Percentiles rank a stretch among this genome's conserved stretches.
phyloP scores from a whole-genome alignment of 2,113 vertebrate genomes.

The Formicarius rufipectus region DNA sequence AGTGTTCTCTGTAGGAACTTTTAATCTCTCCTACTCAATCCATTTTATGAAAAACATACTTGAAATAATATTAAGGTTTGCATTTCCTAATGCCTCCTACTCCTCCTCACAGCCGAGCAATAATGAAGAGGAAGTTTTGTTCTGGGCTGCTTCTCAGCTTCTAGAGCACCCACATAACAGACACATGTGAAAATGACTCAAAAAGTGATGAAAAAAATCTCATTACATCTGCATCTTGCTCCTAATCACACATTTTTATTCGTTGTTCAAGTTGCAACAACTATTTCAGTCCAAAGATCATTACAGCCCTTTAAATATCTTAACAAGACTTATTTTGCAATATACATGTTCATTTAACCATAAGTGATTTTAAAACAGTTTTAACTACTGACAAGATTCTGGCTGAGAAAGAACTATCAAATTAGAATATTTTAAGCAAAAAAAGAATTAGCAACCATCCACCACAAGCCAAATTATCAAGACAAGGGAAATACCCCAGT shows the following conservation, averaged over 20 bases:
- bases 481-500: not conserved
- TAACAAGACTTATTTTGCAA: not conserved
- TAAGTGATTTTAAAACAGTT: not conserved
- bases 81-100: slow-evolving; percentile 4
- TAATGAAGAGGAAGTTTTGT: slow-evolving; percentile 18
- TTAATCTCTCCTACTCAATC: not conserved
- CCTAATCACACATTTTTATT: not conserved
- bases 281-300: not conserved
- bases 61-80: not conserved
- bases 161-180: not conserved
- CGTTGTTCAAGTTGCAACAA: not conserved
- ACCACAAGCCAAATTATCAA: not conserved
- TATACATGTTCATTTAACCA: not conserved
- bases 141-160: not conserved
- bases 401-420: not conserved
- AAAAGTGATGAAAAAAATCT: not conserved
- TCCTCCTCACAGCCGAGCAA: not conserved
- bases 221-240: not conserved
- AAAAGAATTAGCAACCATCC: not conserved
- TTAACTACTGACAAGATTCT: not conserved
- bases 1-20: not conserved
- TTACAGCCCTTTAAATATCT: not conserved
- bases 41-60: not conserved
- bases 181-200: slow-evolving; percentile 31
- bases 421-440: not conserved